Evolutionary conservation across 2,113 vertebrate genomes (phyloP).

Genomic region (Eidolon helvum): DNA sequence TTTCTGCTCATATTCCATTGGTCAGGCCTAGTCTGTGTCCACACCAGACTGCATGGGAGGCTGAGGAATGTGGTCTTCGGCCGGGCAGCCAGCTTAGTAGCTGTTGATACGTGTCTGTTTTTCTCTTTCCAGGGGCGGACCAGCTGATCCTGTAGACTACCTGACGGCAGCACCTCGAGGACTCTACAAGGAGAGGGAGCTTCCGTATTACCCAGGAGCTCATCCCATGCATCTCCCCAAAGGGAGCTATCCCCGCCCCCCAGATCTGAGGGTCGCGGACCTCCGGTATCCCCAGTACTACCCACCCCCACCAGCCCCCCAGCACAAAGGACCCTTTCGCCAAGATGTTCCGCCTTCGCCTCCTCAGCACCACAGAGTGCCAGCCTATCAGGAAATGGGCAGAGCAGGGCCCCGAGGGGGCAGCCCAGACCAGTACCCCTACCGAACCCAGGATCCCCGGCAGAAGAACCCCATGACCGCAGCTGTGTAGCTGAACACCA

Average conservation of each 20-base stretch:
- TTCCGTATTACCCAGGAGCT: conserved; percentile 84
- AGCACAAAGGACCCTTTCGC: conserved; percentile 93
- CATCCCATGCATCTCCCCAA: conserved; percentile 83
- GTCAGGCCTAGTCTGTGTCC: background rate
- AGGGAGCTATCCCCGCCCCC: conserved; percentile 83
- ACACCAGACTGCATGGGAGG: background rate
- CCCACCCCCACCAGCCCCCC: conserved; percentile 80
- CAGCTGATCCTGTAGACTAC: conserved; percentile 88
- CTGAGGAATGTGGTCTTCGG: background rate
- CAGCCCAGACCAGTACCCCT: conserved; percentile 86
- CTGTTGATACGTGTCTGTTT: conserved; percentile 66
- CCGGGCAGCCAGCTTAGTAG: fast-evolving
- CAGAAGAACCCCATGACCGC: conserved; percentile 94
- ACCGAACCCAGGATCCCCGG: conserved; percentile 85
- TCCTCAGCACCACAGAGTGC: conserved; percentile 86
- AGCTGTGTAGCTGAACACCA: conserved; percentile 85
- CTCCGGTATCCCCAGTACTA: conserved; percentile 89
- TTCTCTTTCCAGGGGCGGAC: conserved; percentile 87
- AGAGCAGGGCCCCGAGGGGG: conserved; percentile 82
- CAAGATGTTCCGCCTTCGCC: conserved; percentile 97
- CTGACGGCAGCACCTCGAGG: conserved; percentile 87
- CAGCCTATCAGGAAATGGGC: conserved; percentile 86
- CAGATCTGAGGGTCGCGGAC: conserved; percentile 81
- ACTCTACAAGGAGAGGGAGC: conserved; percentile 87
- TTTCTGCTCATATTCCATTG: no score